Base-by-base conservation (phyloP, 2,888 invertebrate genomes). In the Sarcophaga carnaria region DNA sequence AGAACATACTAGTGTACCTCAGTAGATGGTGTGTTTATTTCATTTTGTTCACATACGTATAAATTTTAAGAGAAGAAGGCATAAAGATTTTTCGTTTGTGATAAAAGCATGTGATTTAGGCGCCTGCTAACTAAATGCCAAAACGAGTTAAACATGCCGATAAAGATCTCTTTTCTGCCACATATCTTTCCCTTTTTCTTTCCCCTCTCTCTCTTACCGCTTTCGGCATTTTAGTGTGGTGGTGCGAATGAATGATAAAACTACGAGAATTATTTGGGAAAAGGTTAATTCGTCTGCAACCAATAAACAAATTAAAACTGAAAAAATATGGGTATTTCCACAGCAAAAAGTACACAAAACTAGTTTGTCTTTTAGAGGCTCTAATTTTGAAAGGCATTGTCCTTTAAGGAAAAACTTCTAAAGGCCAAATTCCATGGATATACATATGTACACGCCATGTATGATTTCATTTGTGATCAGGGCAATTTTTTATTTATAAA, bases 111-210 rank as follows among this genome's bases (percentile, higher is more conserved):
- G 83, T 87, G 89, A 88, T 88, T 84, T 89, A 91, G 92, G 91
- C 91, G 91, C 92, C 91, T 91, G 90, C 89, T 81, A 90, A 91
- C 92, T 91, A 92, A 91, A 92, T 90, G 90, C 90, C 90, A 91
- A 87, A 91, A 91, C 91, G 91, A 91, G 91, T 92, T 92, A 91
- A 89, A 91, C 90, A 91, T 90, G 89, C 90, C 89, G 91, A 92
- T 92, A 92, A 90, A 90, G 90, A 92, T 91, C 91, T 91, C 59
- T 59, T 17, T 54, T 54, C 54, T 49, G 49, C 25, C 27, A 59
- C 6, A 59, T 67, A n/a, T 25, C 47, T 8, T 62, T 5, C n/a
- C 54, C 0, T 4, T 54, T 54, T 37, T 14, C 12, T 4, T 22
- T 22, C 22, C 22, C 22, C 22, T 22, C 22, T 49, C 54, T 17